phyloP scores from a whole-genome alignment of 2,797 vertebrate genomes.

The Valencia hispanica region DNA sequence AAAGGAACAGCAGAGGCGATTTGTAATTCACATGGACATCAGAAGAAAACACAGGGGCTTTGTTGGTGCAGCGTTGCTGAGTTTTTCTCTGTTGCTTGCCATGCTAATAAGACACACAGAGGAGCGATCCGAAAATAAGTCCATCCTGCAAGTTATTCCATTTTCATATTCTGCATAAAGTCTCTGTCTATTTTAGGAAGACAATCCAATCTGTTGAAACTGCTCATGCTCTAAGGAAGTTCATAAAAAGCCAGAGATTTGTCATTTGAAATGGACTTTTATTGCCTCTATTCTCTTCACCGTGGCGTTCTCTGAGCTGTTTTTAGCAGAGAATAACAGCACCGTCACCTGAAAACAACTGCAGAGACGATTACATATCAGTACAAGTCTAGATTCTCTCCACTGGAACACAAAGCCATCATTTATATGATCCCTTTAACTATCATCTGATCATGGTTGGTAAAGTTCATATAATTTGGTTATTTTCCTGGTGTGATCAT shows the following conservation, averaged over 20 bases:
- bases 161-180: conserved; percentile 29
- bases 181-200: conserved; percentile 33
- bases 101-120: conserved; percentile 33
- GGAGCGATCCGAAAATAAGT: conserved; percentile 19
- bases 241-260: conserved; percentile 46
- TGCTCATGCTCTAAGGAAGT: conserved; percentile 42
- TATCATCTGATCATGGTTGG: not conserved
- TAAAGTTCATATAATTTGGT: not conserved
- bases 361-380: conserved; percentile 42
- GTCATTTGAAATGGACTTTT: conserved; percentile 54
- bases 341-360: conserved; percentile 28
- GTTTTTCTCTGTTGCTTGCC: conserved; percentile 22
- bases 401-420: conserved; percentile 6
- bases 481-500: not conserved
- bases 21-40: conserved; percentile 18
- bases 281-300: conserved; percentile 32
- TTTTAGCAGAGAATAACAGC: conserved; percentile 36
- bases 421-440: not conserved
- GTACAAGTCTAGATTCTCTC: conserved; percentile 23
- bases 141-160: conserved; percentile 27
- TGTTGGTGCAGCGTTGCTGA: not conserved
- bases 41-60: not conserved
- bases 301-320: conserved; percentile 42
- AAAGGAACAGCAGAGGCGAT: not conserved
- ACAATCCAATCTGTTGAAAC: conserved; percentile 37